Base-by-base conservation (phyloP, 1,140 invertebrate genomes). In the Cyclina sinensis region DNA sequence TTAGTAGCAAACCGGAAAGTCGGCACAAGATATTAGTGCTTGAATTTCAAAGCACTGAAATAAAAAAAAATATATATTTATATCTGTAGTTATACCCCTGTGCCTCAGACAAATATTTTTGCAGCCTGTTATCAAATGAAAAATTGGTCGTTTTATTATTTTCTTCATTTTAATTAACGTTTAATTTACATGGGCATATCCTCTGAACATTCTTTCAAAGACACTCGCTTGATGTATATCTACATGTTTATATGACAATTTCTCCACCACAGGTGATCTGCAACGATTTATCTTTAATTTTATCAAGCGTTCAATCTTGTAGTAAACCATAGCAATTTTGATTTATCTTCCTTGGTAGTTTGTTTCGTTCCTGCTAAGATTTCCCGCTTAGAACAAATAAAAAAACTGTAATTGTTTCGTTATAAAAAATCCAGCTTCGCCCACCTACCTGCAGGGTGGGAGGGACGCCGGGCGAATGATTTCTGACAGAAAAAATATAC, bases 141-240 rank as follows among this genome's bases (percentile, higher is more conserved):
- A 48, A 54, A 78, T 78, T 57, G 43, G 74, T 78, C 16, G 0
- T 51, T 78, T 78, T 54, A 78, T 78, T 54, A 78, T 51, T 51
- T 48, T 51, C 18, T 54, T 78, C 74, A 54, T 78, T 51, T 78
- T 78, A 78, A 78, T 78, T 78, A 54, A 78, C 46, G 30, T 30
- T 78, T 51, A 12, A 78, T 78, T 78, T 78, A 54, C 35, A 7
- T 21, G n/a, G 32, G 46, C 48, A 78, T 78, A 32, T 54, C 27
- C 74, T 78, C 18, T 78, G 74, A 54, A n/a, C n/a, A n/a, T 30
- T 24, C 16, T 32, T 4, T 35, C 46, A 5, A 27, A 54, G 46
- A 35, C 48, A 78, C 48, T 14, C 54, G 46, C 74, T 37, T 16
- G 74, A 78, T 78, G 30, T 14, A 35, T 51, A 78, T 78, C 74